Conservation (phyloP, 2,113 vertebrate genomes). For the Channa maculata region DNA sequence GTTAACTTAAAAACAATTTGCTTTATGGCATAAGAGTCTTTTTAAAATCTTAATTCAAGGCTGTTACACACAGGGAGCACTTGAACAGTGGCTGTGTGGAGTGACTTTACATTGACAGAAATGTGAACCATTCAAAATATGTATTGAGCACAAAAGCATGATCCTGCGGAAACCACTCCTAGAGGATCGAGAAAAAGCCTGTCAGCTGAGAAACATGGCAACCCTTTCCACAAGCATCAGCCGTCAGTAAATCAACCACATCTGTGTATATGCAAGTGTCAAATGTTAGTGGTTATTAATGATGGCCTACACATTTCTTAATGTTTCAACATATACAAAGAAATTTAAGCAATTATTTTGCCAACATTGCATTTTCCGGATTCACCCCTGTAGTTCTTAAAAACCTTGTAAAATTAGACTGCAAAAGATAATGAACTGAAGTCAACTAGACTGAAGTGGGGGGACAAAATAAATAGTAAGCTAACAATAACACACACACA, state of each 20-base stretch:
- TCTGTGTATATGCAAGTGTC: background rate
- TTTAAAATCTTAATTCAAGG: background rate
- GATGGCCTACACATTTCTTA: too few species aligned
- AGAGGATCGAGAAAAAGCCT: background rate
- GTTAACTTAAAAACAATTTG: conserved; percentile 2
- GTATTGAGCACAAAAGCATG: background rate
- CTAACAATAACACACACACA: too few species aligned
- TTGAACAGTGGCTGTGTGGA: background rate
- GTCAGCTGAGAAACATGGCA: background rate
- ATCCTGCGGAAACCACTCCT: background rate
- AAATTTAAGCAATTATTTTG: too few species aligned
- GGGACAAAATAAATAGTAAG: too few species aligned
- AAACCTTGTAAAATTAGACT: too few species aligned
- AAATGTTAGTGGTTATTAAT: background rate
- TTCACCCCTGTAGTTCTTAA: too few species aligned
- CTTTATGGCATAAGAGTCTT: background rate
- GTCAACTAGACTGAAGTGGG: too few species aligned
- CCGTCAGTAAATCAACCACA: background rate
- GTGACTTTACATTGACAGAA: background rate
- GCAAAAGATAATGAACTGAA: too few species aligned
- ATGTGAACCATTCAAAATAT: background rate
- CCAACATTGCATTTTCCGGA: too few species aligned
- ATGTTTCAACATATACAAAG: too few species aligned
- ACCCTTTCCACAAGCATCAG: background rate
- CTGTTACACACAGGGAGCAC: background rate